Evolutionary conservation across 2,797 vertebrate genomes (phyloP).

Genomic region (Rhinella marina): DNA sequence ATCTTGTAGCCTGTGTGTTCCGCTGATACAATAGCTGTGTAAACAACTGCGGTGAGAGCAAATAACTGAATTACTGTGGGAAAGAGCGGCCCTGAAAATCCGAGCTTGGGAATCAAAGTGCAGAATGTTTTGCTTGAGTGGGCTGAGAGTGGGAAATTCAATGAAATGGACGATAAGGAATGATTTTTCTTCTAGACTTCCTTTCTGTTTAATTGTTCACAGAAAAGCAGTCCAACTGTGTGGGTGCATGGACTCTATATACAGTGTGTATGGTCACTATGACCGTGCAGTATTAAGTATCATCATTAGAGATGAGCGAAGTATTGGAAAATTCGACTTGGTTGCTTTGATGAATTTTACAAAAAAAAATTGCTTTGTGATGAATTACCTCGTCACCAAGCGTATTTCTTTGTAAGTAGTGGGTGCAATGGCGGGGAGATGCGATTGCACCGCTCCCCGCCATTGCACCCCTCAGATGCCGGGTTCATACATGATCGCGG

Average conservation of each 20-base stretch:
- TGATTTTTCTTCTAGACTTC: not conserved
- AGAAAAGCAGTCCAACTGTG: not conserved
- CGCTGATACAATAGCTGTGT: slow-evolving; percentile 19
- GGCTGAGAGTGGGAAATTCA: not conserved
- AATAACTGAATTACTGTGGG: slow-evolving; percentile 33
- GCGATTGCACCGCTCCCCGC: too few relatives aligned
- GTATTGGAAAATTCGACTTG: too few relatives aligned
- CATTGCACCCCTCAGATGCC: too few relatives aligned
- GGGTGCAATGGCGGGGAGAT: too few relatives aligned
- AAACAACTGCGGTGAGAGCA: slow-evolving; percentile 40
- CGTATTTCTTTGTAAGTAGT: too few relatives aligned
- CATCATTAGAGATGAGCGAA: too few relatives aligned
- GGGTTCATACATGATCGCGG: too few relatives aligned
- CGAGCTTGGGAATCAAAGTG: slow-evolving; percentile 31
- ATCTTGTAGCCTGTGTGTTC: not conserved
- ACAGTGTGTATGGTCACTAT: not conserved
- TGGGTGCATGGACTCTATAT: not conserved
- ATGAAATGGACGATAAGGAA: slow-evolving; percentile 16
- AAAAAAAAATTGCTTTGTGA: too few relatives aligned
- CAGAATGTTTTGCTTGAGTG: slow-evolving; percentile 44
- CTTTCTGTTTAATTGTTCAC: not conserved
- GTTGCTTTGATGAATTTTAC: too few relatives aligned
- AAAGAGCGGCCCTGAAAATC: slow-evolving; percentile 29
- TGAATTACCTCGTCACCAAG: too few relatives aligned
- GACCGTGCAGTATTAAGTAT: not conserved